These are phyloP conservation scores for Ligdia adustata DNA, from an alignment of 2,888 invertebrate species.

Conservation along the genomic window DNA sequence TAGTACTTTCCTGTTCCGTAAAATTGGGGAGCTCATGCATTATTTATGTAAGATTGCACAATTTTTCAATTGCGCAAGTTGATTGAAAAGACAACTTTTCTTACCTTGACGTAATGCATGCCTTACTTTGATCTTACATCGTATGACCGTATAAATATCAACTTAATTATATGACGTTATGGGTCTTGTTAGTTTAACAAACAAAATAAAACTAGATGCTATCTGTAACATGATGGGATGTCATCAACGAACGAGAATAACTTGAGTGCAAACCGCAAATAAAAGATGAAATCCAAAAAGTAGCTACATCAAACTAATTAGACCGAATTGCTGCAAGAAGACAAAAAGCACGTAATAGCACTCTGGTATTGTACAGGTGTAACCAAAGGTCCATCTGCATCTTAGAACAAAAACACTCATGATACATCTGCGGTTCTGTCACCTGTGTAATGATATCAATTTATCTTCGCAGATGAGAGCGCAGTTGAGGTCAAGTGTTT, in stretches of 20 bases:
- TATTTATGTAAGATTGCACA: slow-evolving; percentile 45
- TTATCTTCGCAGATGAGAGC: too few relatives aligned
- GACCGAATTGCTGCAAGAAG: neutral
- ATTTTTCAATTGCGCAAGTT: slow-evolving; percentile 53
- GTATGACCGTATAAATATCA: neutral
- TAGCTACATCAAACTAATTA: neutral
- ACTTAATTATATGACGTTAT: neutral
- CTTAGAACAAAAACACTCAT: neutral
- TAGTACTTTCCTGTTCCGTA: slow-evolving; percentile 54
- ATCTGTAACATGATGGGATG: neutral
- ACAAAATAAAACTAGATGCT: neutral
- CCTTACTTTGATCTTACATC: slow-evolving; percentile 9
- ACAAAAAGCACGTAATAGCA: neutral
- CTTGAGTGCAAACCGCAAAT: neutral
- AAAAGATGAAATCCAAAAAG: neutral
- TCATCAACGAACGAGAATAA: neutral
- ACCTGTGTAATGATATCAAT: neutral
- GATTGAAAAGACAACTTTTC: slow-evolving; percentile 53
- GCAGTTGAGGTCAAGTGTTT: too few relatives aligned
- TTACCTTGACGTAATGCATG: slow-evolving; percentile 51
- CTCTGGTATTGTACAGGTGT: slow-evolving; percentile 2
- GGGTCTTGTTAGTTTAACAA: neutral
- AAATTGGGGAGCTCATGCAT: slow-evolving; percentile 40
- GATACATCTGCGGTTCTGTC: neutral
- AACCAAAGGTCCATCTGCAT: neutral